Conservation (phyloP, 2,888 invertebrate genomes). For the Carcina quercana region DNA sequence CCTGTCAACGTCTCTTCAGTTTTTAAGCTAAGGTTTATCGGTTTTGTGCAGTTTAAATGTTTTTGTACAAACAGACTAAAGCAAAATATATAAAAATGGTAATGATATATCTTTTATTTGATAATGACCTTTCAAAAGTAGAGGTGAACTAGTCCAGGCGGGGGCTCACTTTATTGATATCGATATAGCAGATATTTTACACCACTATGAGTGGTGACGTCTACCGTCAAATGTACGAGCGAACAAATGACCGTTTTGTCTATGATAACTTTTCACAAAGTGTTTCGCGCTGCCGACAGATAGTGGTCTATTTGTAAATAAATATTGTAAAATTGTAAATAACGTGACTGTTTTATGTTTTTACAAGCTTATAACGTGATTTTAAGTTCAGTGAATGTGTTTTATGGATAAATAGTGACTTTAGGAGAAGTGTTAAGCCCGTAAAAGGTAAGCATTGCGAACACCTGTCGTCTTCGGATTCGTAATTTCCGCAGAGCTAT, state of each 20-base stretch:
- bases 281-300: slow-evolving; percentile 40
- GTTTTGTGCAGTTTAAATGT: too few species aligned
- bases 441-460: slow-evolving; percentile 34
- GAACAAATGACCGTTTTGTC: slow-evolving; percentile 24
- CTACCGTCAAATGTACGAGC: slow-evolving; percentile 5
- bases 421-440: slow-evolving; percentile 23
- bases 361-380: slow-evolving; percentile 20
- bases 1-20: too few species aligned
- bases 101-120: too few species aligned
- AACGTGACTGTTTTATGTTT: slow-evolving; percentile 29
- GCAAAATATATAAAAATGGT: too few species aligned
- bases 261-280: slow-evolving; percentile 41
- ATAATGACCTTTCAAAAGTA: too few species aligned
- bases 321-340: slow-evolving; percentile 56
- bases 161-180: too few species aligned
- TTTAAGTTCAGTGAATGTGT: slow-evolving; percentile 34
- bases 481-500: slow-evolving; percentile 13
- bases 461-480: slow-evolving; percentile 19
- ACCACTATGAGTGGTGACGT: background rate
- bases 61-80: too few species aligned
- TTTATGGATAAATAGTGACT: slow-evolving; percentile 37
- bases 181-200: background rate
- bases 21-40: too few species aligned
- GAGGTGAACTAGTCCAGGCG: too few species aligned
- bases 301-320: slow-evolving; percentile 52